Evolutionary conservation across 2,797 vertebrate genomes (phyloP).

Genomic region (Chanos chanos): DNA sequence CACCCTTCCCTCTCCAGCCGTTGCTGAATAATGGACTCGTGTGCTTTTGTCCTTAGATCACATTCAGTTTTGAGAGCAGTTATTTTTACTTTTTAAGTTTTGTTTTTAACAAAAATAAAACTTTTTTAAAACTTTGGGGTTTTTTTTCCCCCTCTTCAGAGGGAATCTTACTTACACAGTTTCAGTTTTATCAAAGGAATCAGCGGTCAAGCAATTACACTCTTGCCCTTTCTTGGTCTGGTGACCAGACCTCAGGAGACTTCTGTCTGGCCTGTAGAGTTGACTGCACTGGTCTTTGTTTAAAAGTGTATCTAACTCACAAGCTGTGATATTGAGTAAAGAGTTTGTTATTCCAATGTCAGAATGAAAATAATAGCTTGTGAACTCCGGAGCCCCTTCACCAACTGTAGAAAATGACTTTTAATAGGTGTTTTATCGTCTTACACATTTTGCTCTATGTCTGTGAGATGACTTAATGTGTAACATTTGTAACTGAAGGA

Average conservation of each 20-base stretch:
- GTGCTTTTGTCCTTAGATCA: too few species aligned
- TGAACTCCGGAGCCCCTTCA: too few species aligned
- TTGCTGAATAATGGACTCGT: too few species aligned
- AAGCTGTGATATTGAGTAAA: too few species aligned
- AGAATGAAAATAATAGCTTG: too few species aligned
- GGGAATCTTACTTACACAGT: neutral
- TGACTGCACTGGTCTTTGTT: conserved; percentile 3
- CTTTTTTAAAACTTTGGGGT: too few species aligned
- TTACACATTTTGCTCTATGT: neutral
- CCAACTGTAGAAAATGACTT: neutral
- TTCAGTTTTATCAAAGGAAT: conserved; percentile 31
- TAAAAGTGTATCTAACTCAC: too few species aligned
- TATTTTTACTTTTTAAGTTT: neutral
- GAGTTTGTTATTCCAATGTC: too few species aligned
- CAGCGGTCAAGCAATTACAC: conserved; percentile 53
- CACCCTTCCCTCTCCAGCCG: too few species aligned
- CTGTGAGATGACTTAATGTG: conserved; percentile 2
- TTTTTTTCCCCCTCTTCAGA: too few species aligned
- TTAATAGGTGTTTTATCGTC: conserved; percentile 23
- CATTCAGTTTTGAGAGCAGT: too few species aligned
- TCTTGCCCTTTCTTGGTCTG: conserved; percentile 39
- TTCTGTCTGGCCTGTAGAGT: neutral
- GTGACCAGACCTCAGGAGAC: neutral
- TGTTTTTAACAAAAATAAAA: neutral
- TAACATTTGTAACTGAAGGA: conserved; percentile 2